Base-by-base conservation (phyloP, 2,113 vertebrate species). In the Apodemus speciosus region DNA sequence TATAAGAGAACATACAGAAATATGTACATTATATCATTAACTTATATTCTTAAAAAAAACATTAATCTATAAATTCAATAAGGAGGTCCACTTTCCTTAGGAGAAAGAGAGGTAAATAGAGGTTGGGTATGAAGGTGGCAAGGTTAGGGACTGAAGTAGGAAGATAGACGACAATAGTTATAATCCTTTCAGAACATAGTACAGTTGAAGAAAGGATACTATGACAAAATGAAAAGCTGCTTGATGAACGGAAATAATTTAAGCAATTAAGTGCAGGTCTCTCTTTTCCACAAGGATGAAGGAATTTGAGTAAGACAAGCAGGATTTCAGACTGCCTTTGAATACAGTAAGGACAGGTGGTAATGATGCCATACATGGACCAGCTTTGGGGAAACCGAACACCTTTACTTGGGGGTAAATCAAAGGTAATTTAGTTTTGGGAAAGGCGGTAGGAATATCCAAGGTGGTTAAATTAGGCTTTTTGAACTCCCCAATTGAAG, bases 21-120 rank as follows among this genome's bases (percentile, higher is more conserved):
- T 72, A 51, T 32, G 13, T 72, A 21, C 5, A 90, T 92, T 90
- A 60, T 3, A 5, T 10, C 7, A 68, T 40, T 9, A 38, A 68
- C 25, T 81, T 77, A 51, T 23, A 86, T 81, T 58, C 27, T 83
- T 93, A 76, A 90, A 80, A 90, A 80, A 46, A 32, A 75, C 69
- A 71, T 21, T 43, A 81, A 49, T 73, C 5, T 90, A 11, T 7
- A 92, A 90, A 51, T 49, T 8, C 2, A 51, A 11, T 77, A 16
- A 68, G 43, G 27, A 81, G 84, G 1, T 64, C 4, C 16, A n/a
- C 21, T 58, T 80, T 83, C 1, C 14, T 10, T 18, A 56, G 9
- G 3, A 30, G 53, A 51, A 25, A 8, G 21, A 40, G 21, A 23
- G 7, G 3, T 46, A 53, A 4, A 6, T 38, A 62, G 40, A 77